Conservation (phyloP, 1,140 invertebrate species). For the Pseudomyrmex pallidus region DNA sequence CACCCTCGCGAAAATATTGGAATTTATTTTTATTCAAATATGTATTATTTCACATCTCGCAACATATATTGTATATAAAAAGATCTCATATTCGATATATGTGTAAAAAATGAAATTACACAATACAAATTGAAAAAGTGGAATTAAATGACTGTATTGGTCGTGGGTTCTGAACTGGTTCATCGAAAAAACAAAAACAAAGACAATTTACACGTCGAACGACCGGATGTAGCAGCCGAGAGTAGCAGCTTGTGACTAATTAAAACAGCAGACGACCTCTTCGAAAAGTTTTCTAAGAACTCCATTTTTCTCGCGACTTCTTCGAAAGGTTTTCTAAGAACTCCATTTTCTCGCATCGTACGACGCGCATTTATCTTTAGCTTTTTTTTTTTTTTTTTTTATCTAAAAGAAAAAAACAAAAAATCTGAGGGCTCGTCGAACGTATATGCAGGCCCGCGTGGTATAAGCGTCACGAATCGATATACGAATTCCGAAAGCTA, state of each 20-base stretch:
- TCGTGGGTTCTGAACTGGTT: not conserved
- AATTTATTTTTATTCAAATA: too few relatives aligned
- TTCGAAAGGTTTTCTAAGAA: constrained; percentile 24
- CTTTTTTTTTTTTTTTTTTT: constrained; percentile 9
- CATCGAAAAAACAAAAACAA: constrained; percentile 12
- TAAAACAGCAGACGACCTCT: constrained; percentile 35
- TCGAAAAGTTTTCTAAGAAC: constrained; percentile 19
- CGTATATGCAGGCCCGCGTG: not conserved
- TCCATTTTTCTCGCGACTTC: constrained; percentile 28
- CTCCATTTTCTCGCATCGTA: constrained; percentile 26
- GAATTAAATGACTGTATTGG: not conserved
- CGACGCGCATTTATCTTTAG: constrained; percentile 48
- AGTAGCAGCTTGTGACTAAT: constrained; percentile 50
- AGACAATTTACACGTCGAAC: constrained; percentile 23
- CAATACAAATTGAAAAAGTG: not conserved
- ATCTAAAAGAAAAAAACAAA: not conserved
- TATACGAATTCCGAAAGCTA: constrained; percentile 40
- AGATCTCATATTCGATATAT: too few relatives aligned
- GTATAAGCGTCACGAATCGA: constrained; percentile 26
- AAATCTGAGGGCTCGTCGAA: not conserved
- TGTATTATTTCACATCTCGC: too few relatives aligned
- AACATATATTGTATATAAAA: too few relatives aligned
- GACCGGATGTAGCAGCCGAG: constrained; percentile 41
- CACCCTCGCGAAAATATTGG: too few relatives aligned
- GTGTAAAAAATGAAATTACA: not conserved